Evolutionary conservation across 2,888 invertebrate genomes (phyloP), one percentile per base, ranked within the genome.

Genomic region (Mythimna vitellina): DNA sequence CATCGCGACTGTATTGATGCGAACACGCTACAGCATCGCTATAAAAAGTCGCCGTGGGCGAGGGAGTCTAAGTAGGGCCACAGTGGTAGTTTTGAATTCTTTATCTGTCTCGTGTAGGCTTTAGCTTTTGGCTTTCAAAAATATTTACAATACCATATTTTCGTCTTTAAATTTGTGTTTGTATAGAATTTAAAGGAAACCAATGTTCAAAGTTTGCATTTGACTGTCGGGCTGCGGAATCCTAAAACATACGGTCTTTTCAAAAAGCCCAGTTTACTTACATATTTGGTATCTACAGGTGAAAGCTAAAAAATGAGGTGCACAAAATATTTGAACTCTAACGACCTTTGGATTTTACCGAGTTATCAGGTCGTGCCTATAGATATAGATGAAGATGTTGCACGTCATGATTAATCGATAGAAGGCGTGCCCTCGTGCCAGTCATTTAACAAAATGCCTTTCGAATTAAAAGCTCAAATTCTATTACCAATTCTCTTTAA

Each of bases 281-380:
- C 46, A 38, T 7, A 38, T 73, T 46, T 72, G 54, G 51, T 81
- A 20, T 20, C 17, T 46, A 85, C 80, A 74, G 87, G 94, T 91
- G 94, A 94, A 95, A 94, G 95, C 91, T 87, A 91, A 86, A 76
- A 87, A 87, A 89, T 88, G 80, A 87, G 85, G 88, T 81, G 74
- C 81, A 82, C 73, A 69, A 81, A 78, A 86, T 89, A 89, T 88
- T 86, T 92, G 91, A 93, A 92, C 93, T 92, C 85, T 74, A 72
- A 73, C 91, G 92, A 94, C 93, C 94, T 91, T 89, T 86, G 76
- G 82, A 90, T 93, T 90, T 88, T 89, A 74, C 80, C 72, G 77
- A 76, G 71, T 78, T 82, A 80, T 78, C 78, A 70, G 61, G 64
- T 70, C 71, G 77, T 73, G 73, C 20, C 29, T 20, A 69, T 73